These are phyloP conservation scores for Lycorma delicatula DNA, from an alignment of 1,140 invertebrate genomes.

Conservation along the genomic window DNA sequence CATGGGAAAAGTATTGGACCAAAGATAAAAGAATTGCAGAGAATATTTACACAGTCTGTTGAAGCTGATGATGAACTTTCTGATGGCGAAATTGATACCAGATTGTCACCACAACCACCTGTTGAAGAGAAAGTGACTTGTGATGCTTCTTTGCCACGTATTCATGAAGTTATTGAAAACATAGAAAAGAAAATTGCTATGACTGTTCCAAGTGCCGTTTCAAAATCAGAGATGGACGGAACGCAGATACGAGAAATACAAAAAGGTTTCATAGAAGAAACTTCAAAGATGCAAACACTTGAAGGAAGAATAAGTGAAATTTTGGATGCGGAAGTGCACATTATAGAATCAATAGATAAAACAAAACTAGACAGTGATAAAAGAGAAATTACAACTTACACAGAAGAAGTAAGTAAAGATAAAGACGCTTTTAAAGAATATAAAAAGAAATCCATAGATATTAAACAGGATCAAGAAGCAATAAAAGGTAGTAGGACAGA, in stretches of 20 bases:
- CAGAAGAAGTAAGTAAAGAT: too few relatives aligned
- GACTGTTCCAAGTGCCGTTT: too few relatives aligned
- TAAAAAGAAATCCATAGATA: too few relatives aligned
- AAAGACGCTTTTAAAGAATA: too few relatives aligned
- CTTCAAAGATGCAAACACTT: too few relatives aligned
- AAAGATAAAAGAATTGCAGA: conserved; percentile 42
- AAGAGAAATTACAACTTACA: too few relatives aligned
- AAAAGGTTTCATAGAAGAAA: too few relatives aligned
- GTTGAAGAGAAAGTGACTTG: conserved; percentile 12
- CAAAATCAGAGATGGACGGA: too few relatives aligned
- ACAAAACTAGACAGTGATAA: too few relatives aligned
- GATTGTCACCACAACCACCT: conserved; percentile 3
- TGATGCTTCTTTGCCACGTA: conserved; percentile 20
- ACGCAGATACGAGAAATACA: too few relatives aligned
- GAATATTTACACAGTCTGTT: conserved; percentile 37
- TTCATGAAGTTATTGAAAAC: conserved; percentile 27
- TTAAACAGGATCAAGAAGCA: conserved; percentile 42
- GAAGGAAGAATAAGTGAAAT: conserved; percentile 25
- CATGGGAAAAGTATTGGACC: conserved; percentile 34
- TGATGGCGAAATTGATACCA: conserved; percentile 12
- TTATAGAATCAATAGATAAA: conserved; percentile 20
- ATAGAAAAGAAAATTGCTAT: conserved; percentile 21
- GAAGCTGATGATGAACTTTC: conserved; percentile 26
- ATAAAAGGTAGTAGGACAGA: conserved; percentile 19
- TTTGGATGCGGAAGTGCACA: conserved; percentile 28